Evolutionary conservation across 2,888 invertebrate genomes (phyloP).

Genomic region (Molorchus minor): DNA sequence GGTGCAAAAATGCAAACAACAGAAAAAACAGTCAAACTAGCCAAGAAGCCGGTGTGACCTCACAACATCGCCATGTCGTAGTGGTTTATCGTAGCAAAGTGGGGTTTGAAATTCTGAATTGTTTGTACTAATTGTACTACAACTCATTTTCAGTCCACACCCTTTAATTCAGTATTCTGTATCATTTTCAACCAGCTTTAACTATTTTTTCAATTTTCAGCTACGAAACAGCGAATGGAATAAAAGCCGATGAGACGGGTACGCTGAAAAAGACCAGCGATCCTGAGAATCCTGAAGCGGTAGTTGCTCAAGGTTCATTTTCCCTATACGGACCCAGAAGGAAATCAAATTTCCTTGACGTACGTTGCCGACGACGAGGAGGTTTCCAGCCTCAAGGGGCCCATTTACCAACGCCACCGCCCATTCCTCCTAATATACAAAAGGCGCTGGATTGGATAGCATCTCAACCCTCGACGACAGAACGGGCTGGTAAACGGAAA

Average conservation of each 20-base stretch:
- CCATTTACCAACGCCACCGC: slow-evolving; percentile 80
- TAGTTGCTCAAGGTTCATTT: slow-evolving; percentile 73
- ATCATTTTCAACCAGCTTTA: no score
- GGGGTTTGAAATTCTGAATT: no score
- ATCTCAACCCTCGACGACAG: slow-evolving; percentile 68
- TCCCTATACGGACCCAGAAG: slow-evolving; percentile 77
- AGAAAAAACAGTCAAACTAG: no score
- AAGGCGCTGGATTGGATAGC: slow-evolving; percentile 77
- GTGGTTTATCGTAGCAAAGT: no score
- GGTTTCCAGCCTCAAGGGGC: slow-evolving; percentile 71
- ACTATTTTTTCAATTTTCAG: no score
- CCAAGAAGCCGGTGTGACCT: no score
- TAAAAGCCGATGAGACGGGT: slow-evolving; percentile 81
- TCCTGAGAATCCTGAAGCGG: slow-evolving; percentile 73
- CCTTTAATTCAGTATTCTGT: no score
- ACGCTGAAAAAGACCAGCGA: slow-evolving; percentile 77
- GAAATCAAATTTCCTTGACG: slow-evolving; percentile 73
- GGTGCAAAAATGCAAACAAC: no score
- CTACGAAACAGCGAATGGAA: slow-evolving; percentile 83
- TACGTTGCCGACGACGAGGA: slow-evolving; percentile 79
- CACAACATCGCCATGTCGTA: no score
- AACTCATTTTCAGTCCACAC: no score
- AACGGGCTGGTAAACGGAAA: slow-evolving; percentile 49
- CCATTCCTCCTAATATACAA: slow-evolving; percentile 77
- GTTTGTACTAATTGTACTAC: no score